Base-by-base conservation (phyloP, 2,888 invertebrate genomes). In the Tipula helvola region DNA sequence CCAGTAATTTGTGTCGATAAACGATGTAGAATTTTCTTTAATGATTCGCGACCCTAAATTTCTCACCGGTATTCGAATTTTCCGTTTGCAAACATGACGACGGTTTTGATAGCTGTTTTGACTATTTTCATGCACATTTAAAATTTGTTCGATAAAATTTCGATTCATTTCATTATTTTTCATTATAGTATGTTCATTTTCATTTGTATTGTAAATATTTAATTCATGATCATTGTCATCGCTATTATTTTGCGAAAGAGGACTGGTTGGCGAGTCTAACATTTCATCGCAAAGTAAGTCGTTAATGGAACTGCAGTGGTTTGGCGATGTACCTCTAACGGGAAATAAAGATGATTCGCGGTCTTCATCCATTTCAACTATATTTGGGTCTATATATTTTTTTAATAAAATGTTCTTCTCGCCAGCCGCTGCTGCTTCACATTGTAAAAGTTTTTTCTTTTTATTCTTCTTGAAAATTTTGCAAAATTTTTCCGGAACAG, bases 391-490 rank as follows among this genome's bases (percentile, higher is more conserved):
- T 3, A 18, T 28, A 71, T 28, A 71, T 71, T 71, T 18, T 71
- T 71, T 71, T n/a, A 44, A 12, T 44, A 44, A 57, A 0, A 7
- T 18, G 16, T n/a, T 57, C 5, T 57, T 57, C n/a, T 57, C 52
- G 7, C 16, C 16, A 57, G 7, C 16, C 8, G 16, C 8, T 18
- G 10, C 10, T 10, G 71, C 10, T 39, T 84, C 84, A 39, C 41
- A 8, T 16, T 36, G 36, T 3, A 52, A 44, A 47, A 86, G 36
- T 18, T 87, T 87, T 42, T 90, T 90, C 88, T 92, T 92, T 88
- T 92, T 91, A 87, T 89, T 90, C 88, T 92, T 92, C 86, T 92
- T 92, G 86, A 91, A 91, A 5, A 90, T 91, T 88, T 92, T 92
- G 18, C 91, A 90, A 89, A 91, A 91, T 87, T 91, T 91, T 87